Conservation (phyloP, 1,140 invertebrate species). For the Drosophila obscura region DNA sequence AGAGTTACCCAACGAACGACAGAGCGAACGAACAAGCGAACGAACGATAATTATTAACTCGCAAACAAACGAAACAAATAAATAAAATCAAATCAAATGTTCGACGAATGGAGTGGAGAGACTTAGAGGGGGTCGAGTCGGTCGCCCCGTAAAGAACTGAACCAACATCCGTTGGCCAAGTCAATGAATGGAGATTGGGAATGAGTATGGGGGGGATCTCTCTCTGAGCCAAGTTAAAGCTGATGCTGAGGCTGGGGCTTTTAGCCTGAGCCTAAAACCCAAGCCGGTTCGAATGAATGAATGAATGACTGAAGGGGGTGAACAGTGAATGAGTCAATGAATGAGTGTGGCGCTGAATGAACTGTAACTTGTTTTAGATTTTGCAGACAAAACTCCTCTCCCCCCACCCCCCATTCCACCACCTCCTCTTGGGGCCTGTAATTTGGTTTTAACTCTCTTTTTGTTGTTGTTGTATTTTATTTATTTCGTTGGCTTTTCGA, state of each 20-base stretch:
- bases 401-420: conserved; percentile 44
- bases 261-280: conserved; percentile 3
- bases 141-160: conserved; percentile 59
- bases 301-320: conserved; percentile 33
- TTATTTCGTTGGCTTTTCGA: conserved; percentile 51
- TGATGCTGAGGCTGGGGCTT: conserved; percentile 12
- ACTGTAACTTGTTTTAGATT: conserved; percentile 81
- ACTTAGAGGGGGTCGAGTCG: conserved; percentile 4
- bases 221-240: conserved; percentile 9
- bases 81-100: conserved; percentile 75
- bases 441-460: conserved; percentile 65
- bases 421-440: conserved; percentile 42
- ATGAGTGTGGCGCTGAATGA: conserved; percentile 78
- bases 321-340: conserved; percentile 39
- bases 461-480: conserved; percentile 31
- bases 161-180: conserved; percentile 65
- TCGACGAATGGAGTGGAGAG: conserved; percentile 21
- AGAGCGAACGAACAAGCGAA: conserved; percentile 52
- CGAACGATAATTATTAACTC: conserved; percentile 79
- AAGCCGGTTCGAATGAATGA: conserved; percentile 69
- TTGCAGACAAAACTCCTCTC: conserved; percentile 62
- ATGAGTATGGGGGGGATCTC: background rate
- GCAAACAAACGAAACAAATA: conserved; percentile 68
- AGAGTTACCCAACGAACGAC: conserved; percentile 45
- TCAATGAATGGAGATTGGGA: conserved; percentile 49